Evolutionary conservation across 2,797 vertebrate genomes (phyloP).

Genomic region (Eurystomus glaucurus): DNA sequence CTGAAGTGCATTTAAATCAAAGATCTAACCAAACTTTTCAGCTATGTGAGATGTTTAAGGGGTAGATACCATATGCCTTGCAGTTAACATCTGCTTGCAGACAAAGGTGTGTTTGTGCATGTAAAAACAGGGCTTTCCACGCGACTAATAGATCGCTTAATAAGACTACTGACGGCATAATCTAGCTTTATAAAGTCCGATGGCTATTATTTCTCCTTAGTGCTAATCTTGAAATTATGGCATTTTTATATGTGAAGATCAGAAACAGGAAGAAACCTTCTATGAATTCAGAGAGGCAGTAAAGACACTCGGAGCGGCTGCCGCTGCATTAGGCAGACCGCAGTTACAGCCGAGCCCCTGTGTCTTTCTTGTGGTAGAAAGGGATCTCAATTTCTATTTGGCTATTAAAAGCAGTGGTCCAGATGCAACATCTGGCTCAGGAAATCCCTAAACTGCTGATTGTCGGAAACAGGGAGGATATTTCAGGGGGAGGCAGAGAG

Average conservation of each 20-base stretch:
- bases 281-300: background rate
- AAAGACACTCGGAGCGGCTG: background rate
- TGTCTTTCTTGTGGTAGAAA: background rate
- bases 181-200: background rate
- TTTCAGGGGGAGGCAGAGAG: background rate
- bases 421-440: conserved; percentile 55
- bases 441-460: conserved; percentile 42
- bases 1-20: background rate
- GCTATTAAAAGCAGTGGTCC: conserved; percentile 23
- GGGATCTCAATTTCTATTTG: background rate
- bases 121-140: background rate
- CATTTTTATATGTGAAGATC: background rate
- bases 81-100: background rate
- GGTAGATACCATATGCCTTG: background rate
- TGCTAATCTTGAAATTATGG: background rate
- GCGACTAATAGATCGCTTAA: background rate
- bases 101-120: background rate
- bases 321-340: background rate
- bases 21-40: background rate
- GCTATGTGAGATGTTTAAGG: background rate
- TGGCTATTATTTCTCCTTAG: background rate
- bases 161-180: background rate
- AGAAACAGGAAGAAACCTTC: background rate
- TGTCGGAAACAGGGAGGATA: conserved; percentile 1
- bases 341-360: background rate